A percentile compares a stretch with the other conserved stretches of the same genome.
Conservation (phyloP, 2,797 vertebrate genomes). For the Pantherophis alleghaniensis region DNA sequence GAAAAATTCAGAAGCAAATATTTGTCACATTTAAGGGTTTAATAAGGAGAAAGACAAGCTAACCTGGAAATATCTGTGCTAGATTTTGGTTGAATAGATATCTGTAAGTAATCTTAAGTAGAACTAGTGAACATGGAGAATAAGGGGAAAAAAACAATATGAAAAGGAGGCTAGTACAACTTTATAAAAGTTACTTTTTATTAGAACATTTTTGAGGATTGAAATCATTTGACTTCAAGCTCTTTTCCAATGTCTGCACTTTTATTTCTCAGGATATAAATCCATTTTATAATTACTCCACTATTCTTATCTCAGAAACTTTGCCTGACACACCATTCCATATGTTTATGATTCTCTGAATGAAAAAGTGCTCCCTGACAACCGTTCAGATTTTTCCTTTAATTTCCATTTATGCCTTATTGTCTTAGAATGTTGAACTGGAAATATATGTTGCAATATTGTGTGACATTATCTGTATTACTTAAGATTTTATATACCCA, state of each 20-base stretch:
- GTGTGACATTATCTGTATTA: conserved; percentile 81
- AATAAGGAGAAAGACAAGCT: background rate
- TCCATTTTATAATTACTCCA: conserved; percentile 76
- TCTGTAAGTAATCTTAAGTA: conserved; percentile 37
- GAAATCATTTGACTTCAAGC: conserved; percentile 68
- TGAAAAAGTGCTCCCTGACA: conserved; percentile 79
- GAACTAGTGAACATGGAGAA: conserved; percentile 38
- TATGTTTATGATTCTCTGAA: conserved; percentile 80
- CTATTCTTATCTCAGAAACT: conserved; percentile 74
- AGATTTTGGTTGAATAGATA: conserved; percentile 28
- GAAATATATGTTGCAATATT: conserved; percentile 82
- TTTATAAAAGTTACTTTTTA: conserved; percentile 57
- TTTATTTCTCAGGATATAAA: conserved; percentile 71
- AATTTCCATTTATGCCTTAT: conserved; percentile 81
- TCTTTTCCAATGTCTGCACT: conserved; percentile 66
- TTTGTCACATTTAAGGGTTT: background rate
- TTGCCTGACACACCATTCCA: conserved; percentile 77
- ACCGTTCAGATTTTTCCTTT: conserved; percentile 73
- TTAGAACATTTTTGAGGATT: conserved; percentile 59
- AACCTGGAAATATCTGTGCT: background rate
- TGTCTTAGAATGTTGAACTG: conserved; percentile 76
- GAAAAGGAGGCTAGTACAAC: conserved; percentile 49
- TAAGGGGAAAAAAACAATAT: conserved; percentile 38
- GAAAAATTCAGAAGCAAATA: background rate
- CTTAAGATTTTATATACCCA: conserved; percentile 79